Base-by-base conservation (phyloP, 2,113 vertebrate species). In the Octodon degus region DNA sequence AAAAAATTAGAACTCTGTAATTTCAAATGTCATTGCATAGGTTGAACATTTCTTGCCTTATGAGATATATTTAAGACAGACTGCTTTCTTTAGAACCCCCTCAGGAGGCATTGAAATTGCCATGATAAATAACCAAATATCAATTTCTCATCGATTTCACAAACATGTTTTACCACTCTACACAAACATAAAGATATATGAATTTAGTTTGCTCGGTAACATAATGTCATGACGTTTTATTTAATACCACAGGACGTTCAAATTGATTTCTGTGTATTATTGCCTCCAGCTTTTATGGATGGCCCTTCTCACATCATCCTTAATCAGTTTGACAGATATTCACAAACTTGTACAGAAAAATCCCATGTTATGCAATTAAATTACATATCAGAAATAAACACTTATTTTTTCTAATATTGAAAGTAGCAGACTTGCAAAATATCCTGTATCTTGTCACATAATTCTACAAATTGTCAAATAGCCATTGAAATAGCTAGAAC, bases 101-200 rank as follows among this genome's bases (percentile, higher is more conserved):
- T 32, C 27, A 98, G 97, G 86, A 97, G 96, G 97, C 93, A 37
- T 0, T 90, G 96, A 96, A 93, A 94, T 82, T 95, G 90, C 37
- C 89, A 93, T 92, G 76, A 97, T 77, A 98, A 97, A 98, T 96
- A 1, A 96, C n/a, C 86, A 97, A 97, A 93, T 95, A 82, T 43
- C 89, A 93, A 95, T 96, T 92, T 95, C 86, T 90, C 79, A 95
- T 55, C 32, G 76, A 94, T 89, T 97, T 93, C 79, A 50, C 0
- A 62, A 95, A 70, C 27, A 89, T 22, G 65, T 95, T 85, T 85
- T 94, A 94, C 65, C 92, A 96, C 67, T 95, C 77, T 58, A 88
- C 47, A 65, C 95, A 95, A 96, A 95, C 25, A 95, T 43, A 93
- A 70, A 97, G 92, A 96, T 92, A 55, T 30, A 90, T 88, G 82